Evolutionary conservation across 2,113 vertebrate genomes (phyloP).

Genomic region (Sylvilagus bachmani): DNA sequence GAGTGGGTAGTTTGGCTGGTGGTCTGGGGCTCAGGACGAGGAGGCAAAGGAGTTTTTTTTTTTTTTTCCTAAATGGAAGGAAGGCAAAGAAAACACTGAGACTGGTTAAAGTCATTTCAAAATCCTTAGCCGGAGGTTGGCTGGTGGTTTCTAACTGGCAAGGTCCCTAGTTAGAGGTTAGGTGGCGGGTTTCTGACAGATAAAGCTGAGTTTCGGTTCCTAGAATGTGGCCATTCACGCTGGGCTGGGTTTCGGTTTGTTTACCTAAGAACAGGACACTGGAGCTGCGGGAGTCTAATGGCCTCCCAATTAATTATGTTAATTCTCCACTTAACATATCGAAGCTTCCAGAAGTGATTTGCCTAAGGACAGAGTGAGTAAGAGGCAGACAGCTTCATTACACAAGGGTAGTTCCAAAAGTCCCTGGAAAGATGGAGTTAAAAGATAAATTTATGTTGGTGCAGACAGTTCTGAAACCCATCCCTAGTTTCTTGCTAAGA

Average conservation of each 20-base stretch:
- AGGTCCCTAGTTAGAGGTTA: not conserved
- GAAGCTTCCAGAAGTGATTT: constrained; percentile 21
- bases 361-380: not conserved
- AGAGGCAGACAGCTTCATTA: not conserved
- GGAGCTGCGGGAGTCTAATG: not conserved
- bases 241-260: not conserved
- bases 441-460: too few relatives aligned
- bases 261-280: not conserved
- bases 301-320: not conserved
- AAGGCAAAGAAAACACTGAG: not conserved
- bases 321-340: not conserved
- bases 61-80: not conserved
- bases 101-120: not conserved
- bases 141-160: not conserved
- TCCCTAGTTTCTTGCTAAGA: too few relatives aligned
- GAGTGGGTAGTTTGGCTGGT: not conserved
- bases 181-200: not conserved
- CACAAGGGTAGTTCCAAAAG: too few relatives aligned
- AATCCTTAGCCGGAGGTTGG: not conserved
- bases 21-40: not conserved
- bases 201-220: not conserved
- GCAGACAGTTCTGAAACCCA: too few relatives aligned
- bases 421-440: too few relatives aligned
- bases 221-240: not conserved
- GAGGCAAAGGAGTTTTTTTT: not conserved